Percentiles rank a stretch among this genome's conserved stretches.
Evolutionary conservation across 53 echinoderm and acorn worm genomes (phyloP).

Genomic region (Holothuria leucospilota): DNA sequence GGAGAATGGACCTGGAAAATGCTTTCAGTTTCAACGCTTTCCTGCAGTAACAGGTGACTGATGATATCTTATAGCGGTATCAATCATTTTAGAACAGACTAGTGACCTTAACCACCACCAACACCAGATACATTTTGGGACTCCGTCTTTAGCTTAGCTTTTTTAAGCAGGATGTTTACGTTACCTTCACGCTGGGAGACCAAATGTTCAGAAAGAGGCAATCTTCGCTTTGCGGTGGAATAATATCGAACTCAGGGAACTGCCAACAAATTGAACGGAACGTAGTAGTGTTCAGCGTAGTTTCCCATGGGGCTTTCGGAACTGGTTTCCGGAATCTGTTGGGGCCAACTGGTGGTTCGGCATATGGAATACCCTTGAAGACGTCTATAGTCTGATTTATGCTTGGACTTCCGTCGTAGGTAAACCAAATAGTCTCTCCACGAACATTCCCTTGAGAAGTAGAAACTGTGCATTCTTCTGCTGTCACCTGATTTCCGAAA

Average conservation of each 20-base stretch:
- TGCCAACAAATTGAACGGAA: constrained; percentile 79
- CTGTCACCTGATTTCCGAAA: background rate
- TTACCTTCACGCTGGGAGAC: constrained; percentile 73
- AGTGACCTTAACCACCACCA: too few relatives aligned
- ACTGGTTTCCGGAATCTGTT: constrained; percentile 17
- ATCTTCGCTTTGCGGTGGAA: constrained; percentile 71
- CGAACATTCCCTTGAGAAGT: constrained; percentile 57
- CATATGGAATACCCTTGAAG: constrained; percentile 78
- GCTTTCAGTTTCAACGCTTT: too few relatives aligned
- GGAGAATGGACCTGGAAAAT: too few relatives aligned
- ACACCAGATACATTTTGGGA: too few relatives aligned
- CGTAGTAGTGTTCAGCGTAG: constrained; percentile 39
- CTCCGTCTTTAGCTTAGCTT: too few relatives aligned
- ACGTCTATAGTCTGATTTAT: constrained; percentile 72
- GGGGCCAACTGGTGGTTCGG: constrained; percentile 30
- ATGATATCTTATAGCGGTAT: too few relatives aligned
- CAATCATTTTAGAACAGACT: too few relatives aligned
- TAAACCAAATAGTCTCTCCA: constrained; percentile 74
- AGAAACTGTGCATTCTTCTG: background rate
- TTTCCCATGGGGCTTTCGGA: background rate
- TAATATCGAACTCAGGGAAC: constrained; percentile 27
- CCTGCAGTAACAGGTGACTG: too few relatives aligned
- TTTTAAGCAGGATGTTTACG: too few relatives aligned
- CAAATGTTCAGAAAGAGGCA: constrained; percentile 87
- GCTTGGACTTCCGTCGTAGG: constrained; percentile 44